Conservation (phyloP, 2,797 vertebrate species). For the Poecilia velifera region DNA sequence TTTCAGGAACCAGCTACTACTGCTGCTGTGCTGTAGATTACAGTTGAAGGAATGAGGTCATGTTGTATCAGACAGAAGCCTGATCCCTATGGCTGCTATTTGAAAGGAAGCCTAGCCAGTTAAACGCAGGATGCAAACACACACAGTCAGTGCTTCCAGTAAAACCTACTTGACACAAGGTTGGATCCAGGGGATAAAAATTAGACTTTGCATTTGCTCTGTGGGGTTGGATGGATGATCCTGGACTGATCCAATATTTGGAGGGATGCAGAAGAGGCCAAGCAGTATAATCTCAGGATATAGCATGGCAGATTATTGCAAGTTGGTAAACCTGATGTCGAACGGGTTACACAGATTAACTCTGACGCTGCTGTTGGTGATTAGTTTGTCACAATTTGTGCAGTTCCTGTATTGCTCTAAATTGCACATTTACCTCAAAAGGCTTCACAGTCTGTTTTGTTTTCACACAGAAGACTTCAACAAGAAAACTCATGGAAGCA, state of each 20-base stretch:
- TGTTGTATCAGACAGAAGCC: constrained; percentile 53
- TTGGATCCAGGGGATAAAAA: constrained; percentile 68
- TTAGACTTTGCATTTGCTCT: constrained; percentile 59
- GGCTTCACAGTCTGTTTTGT: constrained; percentile 2
- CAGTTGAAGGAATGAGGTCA: constrained; percentile 77
- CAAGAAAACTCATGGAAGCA: neutral
- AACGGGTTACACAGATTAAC: constrained; percentile 62
- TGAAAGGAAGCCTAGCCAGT: constrained; percentile 65
- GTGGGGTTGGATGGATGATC: constrained; percentile 66
- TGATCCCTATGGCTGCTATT: constrained; percentile 60
- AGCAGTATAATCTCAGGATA: constrained; percentile 70
- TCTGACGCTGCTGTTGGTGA: constrained; percentile 36
- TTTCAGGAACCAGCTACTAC: constrained; percentile 61
- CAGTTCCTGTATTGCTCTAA: neutral
- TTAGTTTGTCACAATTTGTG: constrained; percentile 9
- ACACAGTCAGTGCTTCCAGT: constrained; percentile 47
- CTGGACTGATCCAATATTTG: constrained; percentile 77
- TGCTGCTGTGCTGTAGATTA: constrained; percentile 70
- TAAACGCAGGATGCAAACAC: constrained; percentile 52
- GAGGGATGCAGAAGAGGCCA: constrained; percentile 54
- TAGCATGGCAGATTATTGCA: constrained; percentile 65
- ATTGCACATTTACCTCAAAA: constrained; percentile 11
- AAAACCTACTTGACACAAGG: constrained; percentile 71
- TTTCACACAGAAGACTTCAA: neutral
- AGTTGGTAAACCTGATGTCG: constrained; percentile 64